phyloP scores from a whole-genome alignment of 2,888 invertebrate genomes.

The Stenodema calcarata region DNA sequence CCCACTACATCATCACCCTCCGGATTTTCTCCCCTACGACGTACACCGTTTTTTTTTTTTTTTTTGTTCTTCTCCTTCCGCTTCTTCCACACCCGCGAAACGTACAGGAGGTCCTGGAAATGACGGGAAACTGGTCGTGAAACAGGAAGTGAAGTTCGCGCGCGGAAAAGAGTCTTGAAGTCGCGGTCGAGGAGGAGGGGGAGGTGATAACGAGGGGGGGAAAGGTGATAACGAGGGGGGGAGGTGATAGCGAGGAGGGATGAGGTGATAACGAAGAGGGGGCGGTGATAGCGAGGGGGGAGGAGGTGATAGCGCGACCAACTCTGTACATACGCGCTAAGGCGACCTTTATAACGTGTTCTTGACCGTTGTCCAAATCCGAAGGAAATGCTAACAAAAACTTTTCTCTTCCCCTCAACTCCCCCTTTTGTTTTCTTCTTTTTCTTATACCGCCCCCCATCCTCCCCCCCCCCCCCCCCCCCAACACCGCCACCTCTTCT shows the following conservation, averaged over 20 bases:
- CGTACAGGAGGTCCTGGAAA: neutral
- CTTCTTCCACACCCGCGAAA: too few relatives aligned
- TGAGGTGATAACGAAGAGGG: neutral
- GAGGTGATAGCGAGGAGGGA: neutral
- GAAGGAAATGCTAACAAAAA: neutral
- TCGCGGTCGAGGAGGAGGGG: neutral
- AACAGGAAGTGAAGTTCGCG: neutral
- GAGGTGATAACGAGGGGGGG: neutral
- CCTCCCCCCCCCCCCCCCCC: too few relatives aligned
- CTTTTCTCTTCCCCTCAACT: neutral
- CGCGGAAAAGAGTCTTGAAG: neutral
- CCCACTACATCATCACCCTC: neutral
- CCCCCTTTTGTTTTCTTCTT: too few relatives aligned
- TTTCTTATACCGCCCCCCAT: too few relatives aligned
- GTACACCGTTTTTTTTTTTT: neutral
- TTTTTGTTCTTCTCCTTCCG: neutral
- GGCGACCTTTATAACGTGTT: constrained; percentile 23
- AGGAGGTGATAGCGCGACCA: neutral
- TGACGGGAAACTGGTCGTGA: neutral
- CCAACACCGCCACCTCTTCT: too few relatives aligned
- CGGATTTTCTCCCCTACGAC: neutral
- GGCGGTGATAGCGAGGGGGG: neutral
- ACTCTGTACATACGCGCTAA: neutral
- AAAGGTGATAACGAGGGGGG: neutral
- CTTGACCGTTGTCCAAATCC: constrained; percentile 32